phyloP scores from a whole-genome alignment of 2,888 invertebrate genomes.

The Dorcus hopei region DNA sequence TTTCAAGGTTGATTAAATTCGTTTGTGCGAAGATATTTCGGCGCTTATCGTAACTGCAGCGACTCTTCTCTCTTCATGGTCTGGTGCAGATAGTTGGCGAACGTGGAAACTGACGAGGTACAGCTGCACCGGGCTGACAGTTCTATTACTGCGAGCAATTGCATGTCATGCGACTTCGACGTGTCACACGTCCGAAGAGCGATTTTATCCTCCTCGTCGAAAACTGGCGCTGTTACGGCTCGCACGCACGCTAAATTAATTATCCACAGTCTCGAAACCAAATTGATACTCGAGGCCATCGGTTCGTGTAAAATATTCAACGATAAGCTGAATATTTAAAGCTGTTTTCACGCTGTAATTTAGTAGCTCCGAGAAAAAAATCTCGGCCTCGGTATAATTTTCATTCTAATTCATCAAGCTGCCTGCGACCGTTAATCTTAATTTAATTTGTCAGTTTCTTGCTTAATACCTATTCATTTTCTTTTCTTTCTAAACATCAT shows the following conservation, averaged over 20 bases:
- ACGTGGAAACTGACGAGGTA: slow-evolving; percentile 9
- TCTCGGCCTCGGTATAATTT: neutral
- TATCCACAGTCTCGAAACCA: no score
- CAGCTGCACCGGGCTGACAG: slow-evolving; percentile 15
- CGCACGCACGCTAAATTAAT: no score
- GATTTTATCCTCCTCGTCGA: no score
- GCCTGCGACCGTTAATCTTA: slow-evolving; percentile 22
- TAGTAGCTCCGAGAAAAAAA: neutral
- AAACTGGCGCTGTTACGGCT: no score
- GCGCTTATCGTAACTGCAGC: no score
- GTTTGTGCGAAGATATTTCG: no score
- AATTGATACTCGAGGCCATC: no score
- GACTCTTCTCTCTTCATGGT: slow-evolving; percentile 1
- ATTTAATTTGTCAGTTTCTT: slow-evolving; percentile 27
- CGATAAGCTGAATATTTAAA: no score
- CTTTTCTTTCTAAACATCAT: slow-evolving; percentile 10
- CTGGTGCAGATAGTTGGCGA: neutral
- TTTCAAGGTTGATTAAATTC: no score
- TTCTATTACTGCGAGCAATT: slow-evolving; percentile 20
- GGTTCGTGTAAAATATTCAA: no score
- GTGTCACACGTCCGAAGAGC: slow-evolving; percentile 15
- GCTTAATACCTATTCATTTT: slow-evolving; percentile 16
- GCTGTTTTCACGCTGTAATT: neutral
- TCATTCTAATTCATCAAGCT: slow-evolving; percentile 9
- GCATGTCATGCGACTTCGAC: slow-evolving; percentile 17